Evolutionary conservation across 30 jellyfish, hydroid and myxozoan species (phyloP).

Genomic region (Hydra vulgaris): DNA sequence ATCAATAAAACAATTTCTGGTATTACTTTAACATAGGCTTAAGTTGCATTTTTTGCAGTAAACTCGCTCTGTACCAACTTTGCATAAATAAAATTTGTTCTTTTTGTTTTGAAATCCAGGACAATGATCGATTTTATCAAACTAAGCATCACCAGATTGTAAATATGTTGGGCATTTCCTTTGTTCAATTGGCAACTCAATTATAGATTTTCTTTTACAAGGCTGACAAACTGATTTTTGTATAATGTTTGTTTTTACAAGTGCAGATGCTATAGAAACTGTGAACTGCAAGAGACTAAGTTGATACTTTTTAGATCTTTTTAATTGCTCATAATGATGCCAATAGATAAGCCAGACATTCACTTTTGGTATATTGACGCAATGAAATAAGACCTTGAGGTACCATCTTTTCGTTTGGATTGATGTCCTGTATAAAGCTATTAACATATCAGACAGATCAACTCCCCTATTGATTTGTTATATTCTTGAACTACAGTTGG

Average conservation of each 20-base stretch:
- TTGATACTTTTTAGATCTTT: conserved; percentile 17
- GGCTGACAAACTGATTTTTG: conserved; percentile 36
- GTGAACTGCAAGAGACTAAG: conserved; percentile 28
- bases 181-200: not conserved
- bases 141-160: conserved; percentile 1
- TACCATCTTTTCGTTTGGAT: conserved; percentile 32
- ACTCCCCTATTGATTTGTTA: conserved; percentile 13
- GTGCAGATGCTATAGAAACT: conserved; percentile 26
- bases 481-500: conserved; percentile 21
- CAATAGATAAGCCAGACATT: conserved; percentile 43
- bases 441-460: conserved; percentile 26
- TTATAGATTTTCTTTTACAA: conserved; percentile 23
- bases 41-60: conserved; percentile 18
- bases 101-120: not conserved
- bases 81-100: not conserved
- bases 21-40: not conserved
- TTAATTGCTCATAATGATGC: conserved; percentile 13
- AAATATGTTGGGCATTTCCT: conserved; percentile 1
- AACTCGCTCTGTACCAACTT: conserved; percentile 7
- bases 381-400: conserved; percentile 27
- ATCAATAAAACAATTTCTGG: not conserved
- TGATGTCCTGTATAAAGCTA: conserved; percentile 14
- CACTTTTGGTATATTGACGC: conserved; percentile 29
- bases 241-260: conserved; percentile 9
- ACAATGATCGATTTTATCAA: not conserved